These are phyloP conservation scores for Umimayanthus chanpuru DNA, from an alignment of 92 coral and sea anemone species.

Conservation along the genomic window DNA sequence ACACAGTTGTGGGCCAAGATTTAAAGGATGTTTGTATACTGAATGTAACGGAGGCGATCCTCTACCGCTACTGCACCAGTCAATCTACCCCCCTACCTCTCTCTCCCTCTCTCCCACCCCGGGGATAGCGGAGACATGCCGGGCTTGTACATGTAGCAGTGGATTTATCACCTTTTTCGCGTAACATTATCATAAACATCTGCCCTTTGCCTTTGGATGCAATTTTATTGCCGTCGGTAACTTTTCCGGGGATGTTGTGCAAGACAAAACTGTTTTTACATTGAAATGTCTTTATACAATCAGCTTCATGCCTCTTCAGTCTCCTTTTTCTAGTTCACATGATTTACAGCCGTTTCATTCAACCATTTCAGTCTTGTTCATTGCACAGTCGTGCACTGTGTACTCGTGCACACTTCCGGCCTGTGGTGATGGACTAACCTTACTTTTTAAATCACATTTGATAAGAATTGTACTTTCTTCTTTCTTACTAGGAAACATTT, in stretches of 20 bases:
- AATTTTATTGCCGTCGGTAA: background rate
- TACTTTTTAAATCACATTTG: too few relatives aligned
- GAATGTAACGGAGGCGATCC: too few relatives aligned
- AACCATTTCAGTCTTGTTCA: too few relatives aligned
- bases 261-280: background rate
- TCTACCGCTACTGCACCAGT: background rate
- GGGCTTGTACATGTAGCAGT: background rate
- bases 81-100: background rate
- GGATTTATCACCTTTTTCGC: background rate
- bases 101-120: background rate
- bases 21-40: too few relatives aligned
- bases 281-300: background rate
- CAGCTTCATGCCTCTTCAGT: background rate
- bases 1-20: too few relatives aligned
- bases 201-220: background rate
- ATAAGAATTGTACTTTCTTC: too few relatives aligned
- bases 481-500: too few relatives aligned
- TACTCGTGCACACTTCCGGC: too few relatives aligned
- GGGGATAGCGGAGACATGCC: background rate
- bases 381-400: too few relatives aligned
- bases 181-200: background rate
- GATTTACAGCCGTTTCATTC: background rate
- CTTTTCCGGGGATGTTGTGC: background rate
- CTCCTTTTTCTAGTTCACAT: background rate
- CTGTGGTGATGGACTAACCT: too few relatives aligned